Conservation (phyloP, 2,113 vertebrate species). For the Pithys albifrons region DNA sequence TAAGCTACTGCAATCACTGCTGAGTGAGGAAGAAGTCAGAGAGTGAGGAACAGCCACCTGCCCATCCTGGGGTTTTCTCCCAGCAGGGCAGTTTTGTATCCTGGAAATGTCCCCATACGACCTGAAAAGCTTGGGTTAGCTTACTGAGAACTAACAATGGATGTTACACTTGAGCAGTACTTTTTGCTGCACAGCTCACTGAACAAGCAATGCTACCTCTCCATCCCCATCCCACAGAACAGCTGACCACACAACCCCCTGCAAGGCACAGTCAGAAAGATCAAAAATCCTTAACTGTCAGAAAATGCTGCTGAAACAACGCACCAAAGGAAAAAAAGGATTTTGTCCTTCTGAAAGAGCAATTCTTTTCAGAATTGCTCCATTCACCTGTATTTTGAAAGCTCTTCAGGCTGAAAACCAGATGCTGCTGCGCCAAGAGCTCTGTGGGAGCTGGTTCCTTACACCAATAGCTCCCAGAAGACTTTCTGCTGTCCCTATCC, state of each 20-base stretch:
- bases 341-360: not conserved
- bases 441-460: not conserved
- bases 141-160: not conserved
- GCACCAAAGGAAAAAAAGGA: not conserved
- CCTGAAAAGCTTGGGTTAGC: not conserved
- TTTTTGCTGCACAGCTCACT: not conserved
- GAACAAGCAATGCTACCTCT: not conserved
- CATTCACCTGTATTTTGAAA: not conserved
- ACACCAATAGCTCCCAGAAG: not conserved
- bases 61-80: not conserved
- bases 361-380: not conserved
- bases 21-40: not conserved
- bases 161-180: not conserved
- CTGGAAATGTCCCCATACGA: not conserved
- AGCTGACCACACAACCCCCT: not conserved
- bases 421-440: not conserved
- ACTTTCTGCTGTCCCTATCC: not conserved
- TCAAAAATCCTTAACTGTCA: not conserved
- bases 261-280: not conserved
- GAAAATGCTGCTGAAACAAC: not conserved
- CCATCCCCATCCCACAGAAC: not conserved
- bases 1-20: not conserved
- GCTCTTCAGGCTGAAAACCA: not conserved
- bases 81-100: not conserved
- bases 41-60: not conserved